phyloP scores from a whole-genome alignment of 2,888 invertebrate genomes.

The Lasioglossum villosulum region DNA sequence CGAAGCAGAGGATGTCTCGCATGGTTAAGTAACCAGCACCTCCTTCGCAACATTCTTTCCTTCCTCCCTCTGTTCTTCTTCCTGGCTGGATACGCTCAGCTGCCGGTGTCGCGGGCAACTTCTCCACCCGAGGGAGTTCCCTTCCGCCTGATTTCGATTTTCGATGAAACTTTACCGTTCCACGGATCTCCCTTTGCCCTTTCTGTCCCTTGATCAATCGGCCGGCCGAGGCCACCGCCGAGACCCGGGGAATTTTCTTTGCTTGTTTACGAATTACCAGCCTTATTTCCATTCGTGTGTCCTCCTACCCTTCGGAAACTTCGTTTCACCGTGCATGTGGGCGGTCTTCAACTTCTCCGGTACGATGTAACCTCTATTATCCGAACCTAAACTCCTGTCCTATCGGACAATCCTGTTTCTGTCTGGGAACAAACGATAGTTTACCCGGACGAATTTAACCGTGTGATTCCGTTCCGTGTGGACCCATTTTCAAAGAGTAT shows the following conservation, averaged over 20 bases:
- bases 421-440: neutral
- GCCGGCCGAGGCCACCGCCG: constrained; percentile 36
- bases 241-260: constrained; percentile 65
- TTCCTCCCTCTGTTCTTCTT: constrained; percentile 32
- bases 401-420: neutral
- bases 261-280: constrained; percentile 80
- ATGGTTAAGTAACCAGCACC: constrained; percentile 68
- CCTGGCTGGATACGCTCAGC: constrained; percentile 56
- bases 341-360: neutral
- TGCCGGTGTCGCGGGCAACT: constrained; percentile 73
- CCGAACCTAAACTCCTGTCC: neutral
- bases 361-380: neutral
- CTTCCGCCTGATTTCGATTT: constrained; percentile 80
- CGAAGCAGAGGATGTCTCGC: constrained; percentile 58
- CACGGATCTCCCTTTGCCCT: constrained; percentile 30
- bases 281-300: constrained; percentile 81
- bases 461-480: neutral
- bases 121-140: constrained; percentile 75
- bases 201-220: constrained; percentile 6
- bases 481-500: neutral
- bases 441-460: neutral
- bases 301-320: constrained; percentile 57
- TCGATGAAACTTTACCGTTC: constrained; percentile 76
- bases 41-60: constrained; percentile 42
- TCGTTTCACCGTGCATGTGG: neutral